phyloP scores from a whole-genome alignment of 2,113 vertebrate genomes.

The Herpetotheres cachinnans region DNA sequence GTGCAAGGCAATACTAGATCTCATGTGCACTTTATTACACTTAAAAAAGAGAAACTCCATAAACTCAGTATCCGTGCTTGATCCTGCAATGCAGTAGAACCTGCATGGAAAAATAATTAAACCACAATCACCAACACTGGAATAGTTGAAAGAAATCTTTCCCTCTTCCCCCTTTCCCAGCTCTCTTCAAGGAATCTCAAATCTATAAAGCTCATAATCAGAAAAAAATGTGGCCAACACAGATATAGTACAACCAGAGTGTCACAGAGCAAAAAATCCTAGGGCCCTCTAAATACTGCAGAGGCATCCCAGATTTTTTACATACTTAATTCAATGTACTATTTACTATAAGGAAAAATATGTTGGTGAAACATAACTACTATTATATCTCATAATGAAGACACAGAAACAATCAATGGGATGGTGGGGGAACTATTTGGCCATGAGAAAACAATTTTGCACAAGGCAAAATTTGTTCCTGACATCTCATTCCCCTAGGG shows the following conservation, averaged over 20 bases:
- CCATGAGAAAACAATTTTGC: neutral
- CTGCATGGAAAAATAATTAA: neutral
- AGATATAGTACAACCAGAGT: neutral
- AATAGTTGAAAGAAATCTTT: neutral
- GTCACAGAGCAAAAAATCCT: neutral
- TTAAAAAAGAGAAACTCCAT: neutral
- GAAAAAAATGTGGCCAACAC: neutral
- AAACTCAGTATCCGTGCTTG: neutral
- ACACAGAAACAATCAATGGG: neutral
- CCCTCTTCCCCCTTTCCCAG: neutral
- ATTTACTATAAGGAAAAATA: neutral
- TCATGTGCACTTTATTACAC: neutral
- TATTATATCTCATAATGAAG: neutral
- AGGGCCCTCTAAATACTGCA: neutral
- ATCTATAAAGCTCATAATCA: neutral
- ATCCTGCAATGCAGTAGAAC: neutral
- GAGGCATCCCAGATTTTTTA: neutral
- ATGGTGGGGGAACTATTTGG: neutral
- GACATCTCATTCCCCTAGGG: neutral
- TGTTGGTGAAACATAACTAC: neutral
- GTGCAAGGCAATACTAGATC: neutral
- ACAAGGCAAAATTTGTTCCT: neutral
- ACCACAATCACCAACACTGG: neutral
- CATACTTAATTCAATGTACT: neutral
- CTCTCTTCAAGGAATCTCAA: neutral